These are phyloP conservation scores for Cabera pusaria DNA, from an alignment of 2,888 invertebrate species.

Conservation along the genomic window DNA sequence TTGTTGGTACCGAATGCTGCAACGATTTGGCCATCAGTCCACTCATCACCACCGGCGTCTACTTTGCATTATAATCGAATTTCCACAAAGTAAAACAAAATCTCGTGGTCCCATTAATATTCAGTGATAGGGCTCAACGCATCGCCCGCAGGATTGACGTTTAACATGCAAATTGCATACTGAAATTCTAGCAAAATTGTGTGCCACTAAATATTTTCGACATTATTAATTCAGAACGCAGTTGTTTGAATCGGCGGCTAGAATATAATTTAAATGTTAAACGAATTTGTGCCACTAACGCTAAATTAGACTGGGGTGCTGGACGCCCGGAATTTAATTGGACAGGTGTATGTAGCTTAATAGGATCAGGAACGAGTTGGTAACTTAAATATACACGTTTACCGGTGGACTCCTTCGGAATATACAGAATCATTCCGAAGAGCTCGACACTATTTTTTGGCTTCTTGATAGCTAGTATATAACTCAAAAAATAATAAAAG, in stretches of 20 bases:
- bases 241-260: conserved; percentile 74
- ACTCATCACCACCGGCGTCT: conserved; percentile 47
- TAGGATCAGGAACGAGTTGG: too few relatives aligned
- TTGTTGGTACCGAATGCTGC: conserved; percentile 4
- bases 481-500: too few relatives aligned
- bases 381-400: too few relatives aligned
- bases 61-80: conserved; percentile 82
- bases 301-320: conserved; percentile 64
- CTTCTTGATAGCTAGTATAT: too few relatives aligned
- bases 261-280: conserved; percentile 81
- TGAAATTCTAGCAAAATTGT: conserved; percentile 80
- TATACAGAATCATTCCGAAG: too few relatives aligned
- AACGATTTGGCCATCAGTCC: conserved; percentile 12
- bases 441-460: too few relatives aligned
- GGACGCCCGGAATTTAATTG: conserved; percentile 60
- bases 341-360: conserved; percentile 61
- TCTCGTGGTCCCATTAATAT: conserved; percentile 78
- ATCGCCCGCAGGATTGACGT: conserved; percentile 76
- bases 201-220: conserved; percentile 77
- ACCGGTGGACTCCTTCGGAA: too few relatives aligned
- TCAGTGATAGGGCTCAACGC: conserved; percentile 80
- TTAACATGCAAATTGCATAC: conserved; percentile 83
- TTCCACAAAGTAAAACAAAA: conserved; percentile 81
- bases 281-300: conserved; percentile 75
- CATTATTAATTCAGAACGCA: conserved; percentile 77